phyloP scores from a whole-genome alignment of 1,140 invertebrate genomes.

The Drosophila pectinifera region DNA sequence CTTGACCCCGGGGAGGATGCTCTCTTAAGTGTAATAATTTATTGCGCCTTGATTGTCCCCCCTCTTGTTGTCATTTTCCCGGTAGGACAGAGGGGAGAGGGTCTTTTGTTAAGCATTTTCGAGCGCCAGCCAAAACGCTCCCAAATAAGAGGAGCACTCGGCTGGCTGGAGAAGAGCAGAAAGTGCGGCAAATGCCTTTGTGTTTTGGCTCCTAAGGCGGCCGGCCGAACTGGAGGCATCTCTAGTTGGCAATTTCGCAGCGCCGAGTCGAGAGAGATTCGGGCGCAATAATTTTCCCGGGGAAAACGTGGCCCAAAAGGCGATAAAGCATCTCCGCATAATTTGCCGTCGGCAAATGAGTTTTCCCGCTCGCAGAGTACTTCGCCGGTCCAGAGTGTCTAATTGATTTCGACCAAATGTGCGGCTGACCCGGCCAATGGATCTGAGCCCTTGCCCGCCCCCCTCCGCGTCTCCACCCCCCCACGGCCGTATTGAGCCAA shows the following conservation, averaged over 20 bases:
- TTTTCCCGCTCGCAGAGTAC: conserved; percentile 1
- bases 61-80: conserved; percentile 24
- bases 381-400: conserved; percentile 14
- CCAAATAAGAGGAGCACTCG: conserved; percentile 36
- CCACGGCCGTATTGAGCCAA: conserved; percentile 56
- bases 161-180: conserved; percentile 32
- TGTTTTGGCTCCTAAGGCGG: conserved; percentile 51
- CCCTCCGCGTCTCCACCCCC: conserved; percentile 34
- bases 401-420: conserved; percentile 34
- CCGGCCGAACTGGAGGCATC: conserved; percentile 45
- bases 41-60: conserved; percentile 28
- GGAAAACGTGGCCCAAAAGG: conserved; percentile 31
- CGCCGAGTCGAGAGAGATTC: conserved; percentile 57
- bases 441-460: conserved; percentile 34
- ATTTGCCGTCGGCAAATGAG: conserved; percentile 51
- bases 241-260: conserved; percentile 59
- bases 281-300: conserved; percentile 42
- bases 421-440: conserved; percentile 46
- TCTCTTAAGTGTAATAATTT: conserved; percentile 51
- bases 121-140: conserved; percentile 47
- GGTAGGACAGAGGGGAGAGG: not conserved
- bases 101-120: conserved; percentile 56
- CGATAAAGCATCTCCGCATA: conserved; percentile 23
- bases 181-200: conserved; percentile 35
- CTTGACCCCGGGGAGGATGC: conserved; percentile 35